Evolutionary conservation across 2,113 vertebrate genomes (phyloP).

Genomic region (Lophochroa leadbeateri): DNA sequence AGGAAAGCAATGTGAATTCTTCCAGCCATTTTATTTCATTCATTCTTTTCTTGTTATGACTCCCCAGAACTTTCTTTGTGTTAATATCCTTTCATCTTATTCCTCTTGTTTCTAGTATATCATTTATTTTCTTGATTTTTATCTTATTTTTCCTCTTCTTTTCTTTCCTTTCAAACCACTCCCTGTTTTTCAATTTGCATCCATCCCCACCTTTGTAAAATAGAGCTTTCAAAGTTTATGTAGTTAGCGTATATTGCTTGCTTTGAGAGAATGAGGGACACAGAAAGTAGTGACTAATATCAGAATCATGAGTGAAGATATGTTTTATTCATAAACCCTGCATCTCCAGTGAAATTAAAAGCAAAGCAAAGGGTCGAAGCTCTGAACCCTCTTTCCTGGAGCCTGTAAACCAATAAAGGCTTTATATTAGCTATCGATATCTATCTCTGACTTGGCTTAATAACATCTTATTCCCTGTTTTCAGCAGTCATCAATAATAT

Average conservation of each 20-base stretch:
- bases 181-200: not conserved
- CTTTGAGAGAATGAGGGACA: conserved; percentile 66
- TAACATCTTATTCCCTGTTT: conserved; percentile 89
- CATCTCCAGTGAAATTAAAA: conserved; percentile 86
- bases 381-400: conserved; percentile 81
- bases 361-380: conserved; percentile 83
- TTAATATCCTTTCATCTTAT: not conserved
- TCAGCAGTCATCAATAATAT: conserved; percentile 88
- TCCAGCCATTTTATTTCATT: not conserved
- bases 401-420: conserved; percentile 87
- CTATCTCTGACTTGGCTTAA: conserved; percentile 87
- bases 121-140: not conserved
- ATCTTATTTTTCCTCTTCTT: not conserved
- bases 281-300: conserved; percentile 78
- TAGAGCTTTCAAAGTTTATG: conserved; percentile 36
- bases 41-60: not conserved
- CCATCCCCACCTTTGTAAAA: not conserved
- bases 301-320: conserved; percentile 76
- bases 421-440: conserved; percentile 89
- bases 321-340: conserved; percentile 86
- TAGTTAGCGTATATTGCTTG: conserved; percentile 46
- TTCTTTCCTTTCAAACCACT: not conserved
- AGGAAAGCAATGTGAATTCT: not conserved
- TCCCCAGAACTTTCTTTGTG: not conserved
- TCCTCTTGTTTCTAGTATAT: not conserved